These are phyloP conservation scores for Glyphotaelius pellucidus DNA, from an alignment of 2,888 invertebrate species.

Conservation along the genomic window DNA sequence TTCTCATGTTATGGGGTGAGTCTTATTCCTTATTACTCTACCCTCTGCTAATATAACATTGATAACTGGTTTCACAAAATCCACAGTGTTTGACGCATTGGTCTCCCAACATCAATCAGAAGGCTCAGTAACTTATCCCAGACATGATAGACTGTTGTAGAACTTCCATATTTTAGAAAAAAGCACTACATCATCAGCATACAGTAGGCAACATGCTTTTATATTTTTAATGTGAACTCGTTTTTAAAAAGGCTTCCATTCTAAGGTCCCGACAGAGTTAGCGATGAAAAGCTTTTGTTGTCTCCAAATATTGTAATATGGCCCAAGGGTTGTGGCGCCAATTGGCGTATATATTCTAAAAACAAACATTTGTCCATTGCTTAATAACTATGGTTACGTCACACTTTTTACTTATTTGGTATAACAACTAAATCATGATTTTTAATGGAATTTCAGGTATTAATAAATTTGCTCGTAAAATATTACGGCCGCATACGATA, in stretches of 20 bases:
- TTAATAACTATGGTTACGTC: not conserved
- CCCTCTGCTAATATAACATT: not conserved
- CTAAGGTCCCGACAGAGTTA: too few species aligned
- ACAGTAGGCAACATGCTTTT: not conserved
- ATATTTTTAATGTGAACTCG: not conserved
- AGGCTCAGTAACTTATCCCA: too few species aligned
- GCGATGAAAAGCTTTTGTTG: too few species aligned
- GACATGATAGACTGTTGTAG: too few species aligned
- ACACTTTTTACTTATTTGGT: not conserved
- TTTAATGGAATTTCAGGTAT: slow-evolving; percentile 72
- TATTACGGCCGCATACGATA: slow-evolving; percentile 94
- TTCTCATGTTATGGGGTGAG: slow-evolving; percentile 93
- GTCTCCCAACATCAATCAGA: not conserved
- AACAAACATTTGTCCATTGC: too few species aligned
- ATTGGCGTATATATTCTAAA: too few species aligned
- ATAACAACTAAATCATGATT: not conserved
- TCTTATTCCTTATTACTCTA: not conserved
- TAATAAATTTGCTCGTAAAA: slow-evolving; percentile 96
- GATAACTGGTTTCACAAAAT: not conserved
- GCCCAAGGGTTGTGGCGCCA: too few species aligned
- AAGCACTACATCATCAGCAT: not conserved
- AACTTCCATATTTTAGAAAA: too few species aligned
- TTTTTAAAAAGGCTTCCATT: too few species aligned
- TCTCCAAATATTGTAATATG: too few species aligned
- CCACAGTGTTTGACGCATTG: too few species aligned